These are phyloP conservation scores for Climacteris rufus DNA, from an alignment of 2,113 vertebrate genomes.

Conservation along the genomic window DNA sequence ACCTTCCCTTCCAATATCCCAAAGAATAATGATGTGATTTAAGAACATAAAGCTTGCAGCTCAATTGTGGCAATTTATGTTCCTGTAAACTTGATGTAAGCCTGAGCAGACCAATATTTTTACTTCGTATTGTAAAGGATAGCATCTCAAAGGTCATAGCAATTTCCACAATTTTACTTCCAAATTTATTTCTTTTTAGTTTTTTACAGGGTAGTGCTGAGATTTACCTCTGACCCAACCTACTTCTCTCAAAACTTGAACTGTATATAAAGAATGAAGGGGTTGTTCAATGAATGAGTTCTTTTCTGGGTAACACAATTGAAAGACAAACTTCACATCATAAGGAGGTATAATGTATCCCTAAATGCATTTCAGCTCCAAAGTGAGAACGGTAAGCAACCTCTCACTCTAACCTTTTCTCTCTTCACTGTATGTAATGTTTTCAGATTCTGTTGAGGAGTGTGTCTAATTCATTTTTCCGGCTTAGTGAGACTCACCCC, in stretches of 20 bases:
- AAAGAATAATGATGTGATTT: conserved; percentile 60
- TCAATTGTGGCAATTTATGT: conserved; percentile 50
- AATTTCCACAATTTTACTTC: conserved; percentile 19
- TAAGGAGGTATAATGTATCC: not conserved
- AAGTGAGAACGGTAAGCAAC: conserved; percentile 17
- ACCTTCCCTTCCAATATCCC: conserved; percentile 22
- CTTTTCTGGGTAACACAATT: not conserved
- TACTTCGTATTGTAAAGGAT: conserved; percentile 5
- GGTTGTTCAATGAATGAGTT: not conserved
- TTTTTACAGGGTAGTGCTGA: not conserved
- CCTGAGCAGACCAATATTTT: not conserved
- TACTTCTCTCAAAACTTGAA: conserved; percentile 3
- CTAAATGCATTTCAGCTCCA: conserved; percentile 3
- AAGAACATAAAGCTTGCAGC: conserved; percentile 54
- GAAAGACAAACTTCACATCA: conserved; percentile 5
- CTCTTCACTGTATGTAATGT: conserved; percentile 28
- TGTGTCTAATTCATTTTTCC: conserved; percentile 73
- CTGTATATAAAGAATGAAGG: not conserved
- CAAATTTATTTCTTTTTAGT: conserved; percentile 1
- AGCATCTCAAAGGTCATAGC: not conserved
- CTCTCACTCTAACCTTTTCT: conserved; percentile 42
- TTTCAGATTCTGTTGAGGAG: conserved; percentile 62
- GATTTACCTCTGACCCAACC: not conserved
- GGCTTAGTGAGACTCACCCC: conserved; percentile 59
- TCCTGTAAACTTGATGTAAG: conserved; percentile 36